Base-by-base conservation (phyloP, 2,888 invertebrate species). In the Leptarthrus brevirostris region DNA sequence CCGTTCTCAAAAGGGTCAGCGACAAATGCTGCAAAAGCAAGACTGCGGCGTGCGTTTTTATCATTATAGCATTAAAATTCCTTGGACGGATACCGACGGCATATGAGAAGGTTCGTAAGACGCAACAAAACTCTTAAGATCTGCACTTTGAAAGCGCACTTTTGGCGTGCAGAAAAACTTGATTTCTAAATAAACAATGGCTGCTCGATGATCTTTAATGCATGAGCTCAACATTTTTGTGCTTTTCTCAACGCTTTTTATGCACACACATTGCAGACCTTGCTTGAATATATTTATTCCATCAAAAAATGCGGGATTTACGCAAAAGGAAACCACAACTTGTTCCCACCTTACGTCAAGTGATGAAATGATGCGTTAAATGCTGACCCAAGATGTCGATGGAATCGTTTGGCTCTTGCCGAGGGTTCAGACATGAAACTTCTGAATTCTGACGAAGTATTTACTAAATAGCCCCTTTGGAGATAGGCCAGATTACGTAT, bases 21-120 rank as follows among this genome's bases (percentile, higher is more conserved):
- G 47, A 58, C 49, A 30, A 44, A 61, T 47, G 20, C 34, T 26
- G 36, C 18, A 61, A 36, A 61, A 30, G 34, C 58, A 16, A 61
- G 18, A 10, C 5, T 6, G 8, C 36, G 12, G 8, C 16, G 36
- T 61, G 20, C 54, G 53, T 73, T 66, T 49, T 40, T 53, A 52
- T 53, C 54, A 49, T 34, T 66, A n/a, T 18, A 16, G 58, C 74
- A 74, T 74, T 74, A 74, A 74, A 74, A 74, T 74, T 74, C 74
- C 30, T 74, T 64, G 47, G 71, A 71, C 70, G 47, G 56, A 74
- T 71, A 71, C 74, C 74, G 70, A 70, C 74, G 71, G 70, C 18
- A 40, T 26, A 64, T 52, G 36, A n/a, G 40, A 22, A 64, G 40
- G 56, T 10, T 18, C 53, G 36, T 18, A 44, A 49, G 40, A 47